A percentile compares a stretch with the other conserved stretches of the same genome.
These are phyloP conservation scores for Sebastes iracundus DNA, from an alignment of 2,797 vertebrate genomes.

Conservation along the genomic window DNA sequence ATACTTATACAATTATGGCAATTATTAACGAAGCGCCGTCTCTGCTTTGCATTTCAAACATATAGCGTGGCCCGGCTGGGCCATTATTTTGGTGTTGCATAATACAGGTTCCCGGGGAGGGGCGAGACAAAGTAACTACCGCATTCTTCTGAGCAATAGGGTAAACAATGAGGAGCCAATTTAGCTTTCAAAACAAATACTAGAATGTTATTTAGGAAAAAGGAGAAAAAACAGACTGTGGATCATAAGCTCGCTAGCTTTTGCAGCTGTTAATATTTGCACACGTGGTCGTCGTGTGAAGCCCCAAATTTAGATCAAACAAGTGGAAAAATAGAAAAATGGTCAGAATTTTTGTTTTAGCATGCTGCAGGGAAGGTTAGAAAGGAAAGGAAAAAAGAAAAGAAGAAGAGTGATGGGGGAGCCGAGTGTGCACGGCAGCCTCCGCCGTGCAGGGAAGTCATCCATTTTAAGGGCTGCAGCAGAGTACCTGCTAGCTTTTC, in stretches of 20 bases:
- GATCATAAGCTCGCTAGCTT: background rate
- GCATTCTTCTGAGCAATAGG: background rate
- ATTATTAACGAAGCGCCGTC: constrained; percentile 58
- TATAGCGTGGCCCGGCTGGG: background rate
- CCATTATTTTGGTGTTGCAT: constrained; percentile 23
- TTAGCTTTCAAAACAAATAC: constrained; percentile 40
- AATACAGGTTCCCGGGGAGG: constrained; percentile 14
- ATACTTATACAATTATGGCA: constrained; percentile 79
- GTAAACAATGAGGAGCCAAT: constrained; percentile 36
- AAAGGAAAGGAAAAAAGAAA: background rate
- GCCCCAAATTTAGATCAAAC: background rate
- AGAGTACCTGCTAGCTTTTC: constrained; percentile 59
- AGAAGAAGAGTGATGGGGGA: background rate
- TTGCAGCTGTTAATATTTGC: background rate
- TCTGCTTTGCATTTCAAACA: constrained; percentile 56
- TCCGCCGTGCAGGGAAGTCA: constrained; percentile 40
- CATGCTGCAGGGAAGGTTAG: background rate
- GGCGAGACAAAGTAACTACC: background rate
- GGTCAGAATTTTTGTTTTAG: background rate
- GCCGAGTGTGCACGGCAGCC: constrained; percentile 15
- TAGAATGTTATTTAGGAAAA: constrained; percentile 4
- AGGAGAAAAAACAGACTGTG: background rate
- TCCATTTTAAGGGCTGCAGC: constrained; percentile 56
- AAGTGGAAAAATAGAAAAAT: background rate
- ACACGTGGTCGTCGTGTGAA: background rate